Conservation (phyloP, 2,888 invertebrate species). For the Tillus elongatus region DNA sequence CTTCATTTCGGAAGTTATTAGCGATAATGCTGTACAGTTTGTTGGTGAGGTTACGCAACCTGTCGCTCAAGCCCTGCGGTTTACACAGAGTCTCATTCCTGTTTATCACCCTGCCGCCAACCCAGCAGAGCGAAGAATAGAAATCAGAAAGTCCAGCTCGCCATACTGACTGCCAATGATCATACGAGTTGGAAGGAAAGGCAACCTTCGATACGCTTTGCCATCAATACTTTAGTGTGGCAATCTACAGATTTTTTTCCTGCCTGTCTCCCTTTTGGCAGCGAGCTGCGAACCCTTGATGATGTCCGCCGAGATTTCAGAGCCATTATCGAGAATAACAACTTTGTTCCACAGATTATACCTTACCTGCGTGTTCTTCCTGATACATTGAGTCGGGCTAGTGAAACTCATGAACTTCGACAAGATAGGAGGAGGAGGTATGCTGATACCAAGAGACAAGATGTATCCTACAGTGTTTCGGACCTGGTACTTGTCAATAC, state of each 20-base stretch:
- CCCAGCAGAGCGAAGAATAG: constrained; percentile 20
- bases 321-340: constrained; percentile 25
- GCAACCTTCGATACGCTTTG: constrained; percentile 32
- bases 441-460: too few relatives aligned
- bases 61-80: constrained; percentile 23
- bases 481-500: too few relatives aligned
- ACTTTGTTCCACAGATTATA: constrained; percentile 26
- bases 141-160: too few relatives aligned
- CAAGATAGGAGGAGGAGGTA: too few relatives aligned
- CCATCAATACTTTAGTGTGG: constrained; percentile 32
- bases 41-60: constrained; percentile 31
- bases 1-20: constrained; percentile 31
- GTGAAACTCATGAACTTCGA: too few relatives aligned
- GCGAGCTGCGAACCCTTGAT: constrained; percentile 28
- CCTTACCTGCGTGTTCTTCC: too few relatives aligned
- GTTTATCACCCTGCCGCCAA: constrained; percentile 23
- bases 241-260: constrained; percentile 27
- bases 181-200: too few relatives aligned
- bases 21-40: constrained; percentile 35
- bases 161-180: too few relatives aligned
- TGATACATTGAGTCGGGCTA: too few relatives aligned
- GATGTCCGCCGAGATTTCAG: constrained; percentile 27
- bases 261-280: constrained; percentile 30
- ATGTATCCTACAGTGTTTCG: too few relatives aligned
- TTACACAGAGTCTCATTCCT: constrained; percentile 25